Evolutionary conservation across 2,888 invertebrate genomes (phyloP).

Genomic region (Melanostoma scalare): DNA sequence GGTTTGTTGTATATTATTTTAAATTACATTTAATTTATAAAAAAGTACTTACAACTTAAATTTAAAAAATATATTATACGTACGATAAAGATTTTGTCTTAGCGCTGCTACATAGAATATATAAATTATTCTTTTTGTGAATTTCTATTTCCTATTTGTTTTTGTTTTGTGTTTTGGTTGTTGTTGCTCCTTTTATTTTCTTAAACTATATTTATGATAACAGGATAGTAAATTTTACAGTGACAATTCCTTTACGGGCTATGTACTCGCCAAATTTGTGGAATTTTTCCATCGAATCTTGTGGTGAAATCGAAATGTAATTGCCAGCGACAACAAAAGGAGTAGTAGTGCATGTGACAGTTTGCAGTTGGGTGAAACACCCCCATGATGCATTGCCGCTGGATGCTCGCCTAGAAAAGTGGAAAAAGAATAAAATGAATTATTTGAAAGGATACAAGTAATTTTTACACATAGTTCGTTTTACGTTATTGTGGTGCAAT

Average conservation of each 20-base stretch:
- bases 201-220: slow-evolving; percentile 76
- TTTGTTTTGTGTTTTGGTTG: slow-evolving; percentile 55
- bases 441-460: neutral
- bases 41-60: slow-evolving; percentile 72
- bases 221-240: slow-evolving; percentile 72
- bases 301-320: slow-evolving; percentile 76
- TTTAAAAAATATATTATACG: slow-evolving; percentile 55
- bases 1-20: slow-evolving; percentile 35
- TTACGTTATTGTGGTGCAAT: neutral
- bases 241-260: slow-evolving; percentile 70
- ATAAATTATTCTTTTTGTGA: slow-evolving; percentile 44
- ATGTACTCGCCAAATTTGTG: slow-evolving; percentile 60
- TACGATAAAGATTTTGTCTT: slow-evolving; percentile 36
- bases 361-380: slow-evolving; percentile 76
- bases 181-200: slow-evolving; percentile 70
- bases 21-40: slow-evolving; percentile 65
- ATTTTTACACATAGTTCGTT: neutral
- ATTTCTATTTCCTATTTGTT: slow-evolving; percentile 62
- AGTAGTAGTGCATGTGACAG: slow-evolving; percentile 76
- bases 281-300: slow-evolving; percentile 75
- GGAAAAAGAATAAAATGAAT: slow-evolving; percentile 10
- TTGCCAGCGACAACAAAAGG: slow-evolving; percentile 76
- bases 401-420: slow-evolving; percentile 89
- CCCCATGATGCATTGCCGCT: slow-evolving; percentile 92
- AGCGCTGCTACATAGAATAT: slow-evolving; percentile 37